Conservation (phyloP, 2,113 vertebrate genomes). For the Ellobius talpinus region DNA sequence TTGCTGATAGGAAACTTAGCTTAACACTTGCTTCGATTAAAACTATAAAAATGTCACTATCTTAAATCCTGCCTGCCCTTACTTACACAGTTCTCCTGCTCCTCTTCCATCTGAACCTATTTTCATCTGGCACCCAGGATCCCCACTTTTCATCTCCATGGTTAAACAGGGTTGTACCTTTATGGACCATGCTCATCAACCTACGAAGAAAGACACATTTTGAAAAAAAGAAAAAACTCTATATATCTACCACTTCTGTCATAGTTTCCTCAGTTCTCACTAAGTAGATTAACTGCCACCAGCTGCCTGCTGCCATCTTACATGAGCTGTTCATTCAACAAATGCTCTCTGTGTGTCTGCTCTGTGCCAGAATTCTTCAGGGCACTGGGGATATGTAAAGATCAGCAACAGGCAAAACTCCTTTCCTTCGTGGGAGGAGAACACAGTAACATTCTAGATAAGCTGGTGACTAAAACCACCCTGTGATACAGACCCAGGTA, state of each 20-base stretch:
- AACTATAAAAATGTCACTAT: not conserved
- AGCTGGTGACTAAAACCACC: not conserved
- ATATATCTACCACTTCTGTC: not conserved
- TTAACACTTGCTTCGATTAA: not conserved
- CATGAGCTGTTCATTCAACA: not conserved
- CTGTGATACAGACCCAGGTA: not conserved
- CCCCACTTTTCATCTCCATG: not conserved
- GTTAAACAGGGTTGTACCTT: not conserved
- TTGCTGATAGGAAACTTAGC: not conserved
- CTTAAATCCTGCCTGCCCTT: not conserved
- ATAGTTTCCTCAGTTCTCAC: not conserved
- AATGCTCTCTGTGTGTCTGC: not conserved
- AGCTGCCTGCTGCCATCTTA: not conserved
- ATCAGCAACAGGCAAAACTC: not conserved
- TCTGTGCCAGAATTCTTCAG: not conserved
- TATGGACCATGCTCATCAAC: not conserved
- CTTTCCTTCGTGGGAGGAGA: not conserved
- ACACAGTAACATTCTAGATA: not conserved
- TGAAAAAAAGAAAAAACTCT: not conserved
- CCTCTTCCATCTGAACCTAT: not conserved
- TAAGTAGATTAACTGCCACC: not conserved
- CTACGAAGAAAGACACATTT: conserved; percentile 8
- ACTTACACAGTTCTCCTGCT: not conserved
- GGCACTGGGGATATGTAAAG: not conserved
- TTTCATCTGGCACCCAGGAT: not conserved